These are phyloP conservation scores for Actinemys pallida DNA, from an alignment of 2,113 vertebrate species.

Conservation along the genomic window DNA sequence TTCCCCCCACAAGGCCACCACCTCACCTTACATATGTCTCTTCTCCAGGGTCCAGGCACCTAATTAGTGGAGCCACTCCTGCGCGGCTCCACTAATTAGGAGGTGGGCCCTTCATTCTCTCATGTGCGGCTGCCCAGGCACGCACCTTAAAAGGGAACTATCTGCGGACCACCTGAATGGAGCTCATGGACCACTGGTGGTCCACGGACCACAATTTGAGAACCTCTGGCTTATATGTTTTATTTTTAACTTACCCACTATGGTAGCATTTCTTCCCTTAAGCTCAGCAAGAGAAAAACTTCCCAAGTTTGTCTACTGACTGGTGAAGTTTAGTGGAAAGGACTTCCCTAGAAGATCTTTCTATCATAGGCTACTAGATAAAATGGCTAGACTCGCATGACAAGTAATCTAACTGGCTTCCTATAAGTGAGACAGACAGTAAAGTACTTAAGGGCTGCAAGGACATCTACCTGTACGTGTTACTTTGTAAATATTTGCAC, in stretches of 20 bases:
- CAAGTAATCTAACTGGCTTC: not conserved
- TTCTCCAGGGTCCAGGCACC: no score
- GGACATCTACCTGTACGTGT: not conserved
- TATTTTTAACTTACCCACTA: not conserved
- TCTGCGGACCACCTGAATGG: no score
- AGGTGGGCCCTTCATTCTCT: no score
- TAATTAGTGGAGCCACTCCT: no score
- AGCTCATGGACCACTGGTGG: no score
- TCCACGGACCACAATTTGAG: no score
- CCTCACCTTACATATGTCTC: no score
- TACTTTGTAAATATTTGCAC: not conserved
- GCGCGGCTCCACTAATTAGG: no score
- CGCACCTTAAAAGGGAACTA: no score
- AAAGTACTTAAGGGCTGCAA: not conserved
- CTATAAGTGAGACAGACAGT: not conserved
- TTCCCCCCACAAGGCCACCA: no score
- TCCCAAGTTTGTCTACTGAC: not conserved
- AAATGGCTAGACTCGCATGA: not conserved
- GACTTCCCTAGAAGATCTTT: fast-evolving
- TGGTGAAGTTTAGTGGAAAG: not conserved
- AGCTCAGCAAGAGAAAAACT: not conserved
- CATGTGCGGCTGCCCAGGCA: no score
- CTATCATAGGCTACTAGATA: not conserved
- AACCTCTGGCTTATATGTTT: fast-evolving
- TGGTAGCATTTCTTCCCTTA: not conserved